Conservation (phyloP, 2,797 vertebrate genomes). For the Bradypus variegatus region DNA sequence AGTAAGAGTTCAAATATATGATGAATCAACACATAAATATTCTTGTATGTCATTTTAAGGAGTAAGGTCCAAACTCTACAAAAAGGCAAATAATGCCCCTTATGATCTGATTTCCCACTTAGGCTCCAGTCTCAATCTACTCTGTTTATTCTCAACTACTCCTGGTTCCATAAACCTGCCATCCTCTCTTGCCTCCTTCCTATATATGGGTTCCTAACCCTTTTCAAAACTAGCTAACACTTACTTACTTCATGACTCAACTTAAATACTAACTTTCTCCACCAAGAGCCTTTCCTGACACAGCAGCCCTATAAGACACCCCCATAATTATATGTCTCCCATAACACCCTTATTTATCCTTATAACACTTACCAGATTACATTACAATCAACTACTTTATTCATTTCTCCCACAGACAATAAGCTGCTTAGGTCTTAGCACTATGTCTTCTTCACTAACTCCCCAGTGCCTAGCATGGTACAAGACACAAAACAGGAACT, state of each 20-base stretch:
- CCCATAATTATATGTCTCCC: not conserved
- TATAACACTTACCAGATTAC: not conserved
- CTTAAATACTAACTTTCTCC: not conserved
- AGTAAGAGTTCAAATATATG: not conserved
- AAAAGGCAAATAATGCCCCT: not conserved
- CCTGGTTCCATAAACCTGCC: not conserved
- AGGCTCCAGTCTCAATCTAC: not conserved
- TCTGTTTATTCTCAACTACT: not conserved
- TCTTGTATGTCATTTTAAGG: not conserved
- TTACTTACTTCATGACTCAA: not conserved
- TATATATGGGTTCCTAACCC: not conserved
- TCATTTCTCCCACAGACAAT: not conserved
- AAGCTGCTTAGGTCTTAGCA: not conserved
- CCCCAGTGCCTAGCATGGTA: not conserved
- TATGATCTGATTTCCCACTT: not conserved
- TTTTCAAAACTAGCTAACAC: not conserved
- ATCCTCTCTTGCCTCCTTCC: no score
- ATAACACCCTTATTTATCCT: slow-evolving; percentile 3
- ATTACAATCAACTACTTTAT: slow-evolving; percentile 15
- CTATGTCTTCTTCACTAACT: not conserved
- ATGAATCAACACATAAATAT: not conserved
- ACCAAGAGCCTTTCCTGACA: not conserved
- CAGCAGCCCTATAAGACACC: not conserved
- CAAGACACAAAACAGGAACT: not conserved
- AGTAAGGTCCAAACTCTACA: not conserved